phyloP scores from a whole-genome alignment of 2,797 vertebrate genomes.

The Megaceryle alcyon region DNA sequence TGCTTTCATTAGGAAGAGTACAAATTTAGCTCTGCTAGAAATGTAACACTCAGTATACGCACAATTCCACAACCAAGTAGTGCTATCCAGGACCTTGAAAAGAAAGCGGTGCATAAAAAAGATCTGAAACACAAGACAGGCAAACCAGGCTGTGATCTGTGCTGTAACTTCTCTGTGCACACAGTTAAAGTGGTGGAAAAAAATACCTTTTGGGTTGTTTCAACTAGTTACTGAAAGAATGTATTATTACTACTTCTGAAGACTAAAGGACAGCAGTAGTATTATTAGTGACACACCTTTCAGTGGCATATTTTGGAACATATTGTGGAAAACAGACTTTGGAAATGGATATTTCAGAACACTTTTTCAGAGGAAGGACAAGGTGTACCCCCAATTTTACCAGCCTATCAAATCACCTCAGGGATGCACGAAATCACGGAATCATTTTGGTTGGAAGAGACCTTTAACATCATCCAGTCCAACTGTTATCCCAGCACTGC shows the following conservation, averaged over 20 bases:
- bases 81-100: neutral
- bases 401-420: neutral
- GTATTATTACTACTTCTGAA: neutral
- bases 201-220: neutral
- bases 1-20: neutral
- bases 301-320: neutral
- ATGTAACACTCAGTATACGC: neutral
- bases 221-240: neutral
- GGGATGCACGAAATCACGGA: neutral
- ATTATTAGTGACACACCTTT: neutral
- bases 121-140: neutral
- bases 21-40: conserved; percentile 1
- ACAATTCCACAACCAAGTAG: neutral
- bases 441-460: no score
- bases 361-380: neutral
- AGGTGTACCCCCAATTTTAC: neutral
- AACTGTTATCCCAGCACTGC: neutral
- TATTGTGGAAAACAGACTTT: neutral
- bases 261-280: neutral
- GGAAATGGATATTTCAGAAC: neutral
- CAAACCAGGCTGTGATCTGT: neutral
- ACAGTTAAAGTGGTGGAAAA: neutral
- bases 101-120: neutral
- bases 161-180: neutral
- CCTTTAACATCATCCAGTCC: neutral